Percentiles rank a stretch among this genome's conserved stretches.
Conservation (phyloP, 1,140 invertebrate genomes). For the Agrypnia vestita region DNA sequence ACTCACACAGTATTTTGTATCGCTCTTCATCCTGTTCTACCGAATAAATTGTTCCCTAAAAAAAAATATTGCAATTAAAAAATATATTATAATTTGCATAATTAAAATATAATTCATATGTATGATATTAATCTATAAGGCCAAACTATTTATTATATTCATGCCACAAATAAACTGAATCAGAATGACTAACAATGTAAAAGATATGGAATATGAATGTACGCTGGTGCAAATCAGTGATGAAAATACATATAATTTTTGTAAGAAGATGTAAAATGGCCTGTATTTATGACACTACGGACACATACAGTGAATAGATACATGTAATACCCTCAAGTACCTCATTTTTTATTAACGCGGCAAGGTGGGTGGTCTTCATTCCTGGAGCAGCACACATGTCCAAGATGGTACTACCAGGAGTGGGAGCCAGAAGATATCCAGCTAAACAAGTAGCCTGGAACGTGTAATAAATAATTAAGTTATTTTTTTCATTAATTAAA, state of each 20-base stretch:
- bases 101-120: neutral
- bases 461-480: neutral
- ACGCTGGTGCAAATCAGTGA: too few relatives aligned
- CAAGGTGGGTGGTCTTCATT: conserved; percentile 94
- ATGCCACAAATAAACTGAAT: too few relatives aligned
- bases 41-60: conserved; percentile 83
- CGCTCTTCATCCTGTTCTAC: conserved; percentile 84
- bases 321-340: conserved; percentile 57
- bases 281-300: too few relatives aligned
- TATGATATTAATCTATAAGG: too few relatives aligned
- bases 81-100: neutral
- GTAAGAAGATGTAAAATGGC: too few relatives aligned
- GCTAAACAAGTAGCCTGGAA: conserved; percentile 91
- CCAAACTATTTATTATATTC: too few relatives aligned
- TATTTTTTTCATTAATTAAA: too few relatives aligned
- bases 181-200: too few relatives aligned
- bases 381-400: conserved; percentile 98
- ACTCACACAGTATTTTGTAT: conserved; percentile 77
- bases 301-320: too few relatives aligned
- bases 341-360: conserved; percentile 85
- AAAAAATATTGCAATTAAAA: conserved; percentile 1
- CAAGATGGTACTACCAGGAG: conserved; percentile 80
- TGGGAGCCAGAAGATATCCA: conserved; percentile 82
- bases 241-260: too few relatives aligned
- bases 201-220: too few relatives aligned